Evolutionary conservation across 2,888 invertebrate species (phyloP).

Genomic region (Hartigia nigra): DNA sequence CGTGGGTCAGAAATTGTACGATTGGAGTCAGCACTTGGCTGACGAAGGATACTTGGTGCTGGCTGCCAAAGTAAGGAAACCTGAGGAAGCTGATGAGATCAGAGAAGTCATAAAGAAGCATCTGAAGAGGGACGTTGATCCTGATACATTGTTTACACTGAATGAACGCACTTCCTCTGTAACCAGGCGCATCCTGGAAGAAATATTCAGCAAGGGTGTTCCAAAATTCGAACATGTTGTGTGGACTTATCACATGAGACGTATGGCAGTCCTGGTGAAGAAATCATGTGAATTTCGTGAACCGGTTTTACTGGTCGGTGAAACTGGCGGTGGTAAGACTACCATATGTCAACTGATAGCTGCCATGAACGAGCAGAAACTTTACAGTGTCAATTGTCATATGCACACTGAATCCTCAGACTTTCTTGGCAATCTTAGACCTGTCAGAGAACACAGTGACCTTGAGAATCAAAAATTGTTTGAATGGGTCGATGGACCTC

Average conservation of each 20-base stretch:
- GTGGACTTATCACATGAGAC: conserved; percentile 93
- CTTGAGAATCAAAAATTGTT: conserved; percentile 75
- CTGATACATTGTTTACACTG: conserved; percentile 78
- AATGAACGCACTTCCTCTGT: conserved; percentile 79
- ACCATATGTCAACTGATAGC: conserved; percentile 93
- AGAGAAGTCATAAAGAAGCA: conserved; percentile 81
- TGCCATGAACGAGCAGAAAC: conserved; percentile 72
- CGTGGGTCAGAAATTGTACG: conserved; percentile 76
- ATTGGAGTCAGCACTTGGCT: conserved; percentile 97
- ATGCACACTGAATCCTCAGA: conserved; percentile 99
- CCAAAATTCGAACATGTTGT: conserved; percentile 83
- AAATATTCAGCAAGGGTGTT: conserved; percentile 70
- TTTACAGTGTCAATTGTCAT: conserved; percentile 94
- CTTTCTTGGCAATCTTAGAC: conserved; percentile 94
- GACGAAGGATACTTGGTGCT: conserved; percentile 96
- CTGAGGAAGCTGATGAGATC: conserved; percentile 86
- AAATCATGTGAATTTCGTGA: conserved; percentile 93
- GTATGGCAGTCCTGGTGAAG: conserved; percentile 79
- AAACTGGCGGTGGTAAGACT: conserved; percentile 98
- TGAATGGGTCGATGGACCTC: conserved; percentile 98
- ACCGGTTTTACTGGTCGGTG: conserved; percentile 95
- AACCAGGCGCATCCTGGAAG: conserved; percentile 77
- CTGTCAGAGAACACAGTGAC: conserved; percentile 76
- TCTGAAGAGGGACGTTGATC: conserved; percentile 80
- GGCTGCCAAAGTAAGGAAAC: conserved; percentile 89